Base-by-base conservation (phyloP, 1,140 invertebrate genomes). In the Mycetomoellerius zeteki region DNA sequence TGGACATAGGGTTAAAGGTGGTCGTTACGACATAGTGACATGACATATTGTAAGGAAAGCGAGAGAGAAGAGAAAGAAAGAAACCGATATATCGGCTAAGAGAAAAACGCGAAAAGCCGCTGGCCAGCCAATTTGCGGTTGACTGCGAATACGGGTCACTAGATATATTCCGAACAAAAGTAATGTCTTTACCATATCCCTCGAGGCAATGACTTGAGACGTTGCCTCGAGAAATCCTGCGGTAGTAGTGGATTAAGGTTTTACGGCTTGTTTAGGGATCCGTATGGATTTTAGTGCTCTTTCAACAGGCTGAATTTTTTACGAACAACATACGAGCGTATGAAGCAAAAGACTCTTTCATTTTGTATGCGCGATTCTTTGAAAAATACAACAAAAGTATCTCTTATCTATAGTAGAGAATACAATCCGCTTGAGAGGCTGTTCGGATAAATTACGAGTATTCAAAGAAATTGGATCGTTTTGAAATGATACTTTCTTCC, bases 141-240 rank as follows among this genome's bases (percentile, higher is more conserved):
- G 89, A 90, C 86, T 10, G 72, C 78, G 86, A 85, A 90, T 87
- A 80, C 78, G 60, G 88, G 78, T 88, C 88, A 90, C 47, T 65
- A 71, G 54, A 72, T 85, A 88, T 88, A 88, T 88, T 52, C 37
- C 88, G 86, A 85, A 85, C 69, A 62, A 86, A 80, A 85, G 72
- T 78, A 77, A 87, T 87, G 30, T 72, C 19, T 72, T 60, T 65
- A 27, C 19, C 71, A 37, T 89, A 76, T 86, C 19, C 5, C 56
- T 69, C 21, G 78, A 58, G 12, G 16, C n/a, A 30, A 78, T 47
- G 33, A 82, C 14, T 67, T 19, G 50, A n/a, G 50, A 16, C 30
- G 1, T 78, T 78, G 19, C 60, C 21, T 52, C 62, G 47, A 54
- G 27, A 80, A 78, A 52, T 47, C 27, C 21, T 5, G 47, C 3